Percentiles rank a stretch among this genome's conserved stretches.
Conservation (phyloP, 1,140 invertebrate genomes). For the Dendrolimus kikuchii region DNA sequence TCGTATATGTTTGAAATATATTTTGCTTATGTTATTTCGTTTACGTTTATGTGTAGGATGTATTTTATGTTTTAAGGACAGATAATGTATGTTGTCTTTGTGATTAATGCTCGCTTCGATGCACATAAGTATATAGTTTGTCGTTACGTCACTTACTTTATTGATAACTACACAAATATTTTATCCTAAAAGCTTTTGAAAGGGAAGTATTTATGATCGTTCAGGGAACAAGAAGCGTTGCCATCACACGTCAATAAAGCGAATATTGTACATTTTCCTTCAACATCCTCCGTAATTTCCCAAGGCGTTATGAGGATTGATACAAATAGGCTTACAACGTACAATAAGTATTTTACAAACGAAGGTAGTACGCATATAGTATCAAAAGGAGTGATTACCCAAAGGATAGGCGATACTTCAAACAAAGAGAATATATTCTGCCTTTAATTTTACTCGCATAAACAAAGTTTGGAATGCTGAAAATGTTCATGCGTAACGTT, state of each 20-base stretch:
- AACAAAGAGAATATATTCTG: constrained; percentile 13
- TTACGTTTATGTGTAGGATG: too few species aligned
- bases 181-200: too few species aligned
- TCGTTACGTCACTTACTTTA: too few species aligned
- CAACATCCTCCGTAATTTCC: constrained; percentile 36
- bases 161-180: too few species aligned
- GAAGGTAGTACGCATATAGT: constrained; percentile 16
- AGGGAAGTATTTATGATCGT: neutral
- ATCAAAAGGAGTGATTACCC: constrained; percentile 22
- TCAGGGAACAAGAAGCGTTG: constrained; percentile 1
- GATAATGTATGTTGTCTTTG: too few species aligned
- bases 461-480: constrained; percentile 6
- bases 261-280: constrained; percentile 29
- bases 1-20: too few species aligned
- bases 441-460: constrained; percentile 4
- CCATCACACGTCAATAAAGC: constrained; percentile 5
- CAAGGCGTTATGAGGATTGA: constrained; percentile 19
- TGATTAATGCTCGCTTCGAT: too few species aligned
- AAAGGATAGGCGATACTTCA: constrained; percentile 16
- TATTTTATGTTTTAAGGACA: too few species aligned
- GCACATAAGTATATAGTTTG: too few species aligned
- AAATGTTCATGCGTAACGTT: constrained; percentile 7
- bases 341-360: constrained; percentile 11
- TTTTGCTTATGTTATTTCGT: too few species aligned
- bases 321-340: constrained; percentile 12